A percentile compares a stretch with the other conserved stretches of the same genome.
Evolutionary conservation across 2,113 vertebrate species (phyloP).

Genomic region (Nesogale talazaci): DNA sequence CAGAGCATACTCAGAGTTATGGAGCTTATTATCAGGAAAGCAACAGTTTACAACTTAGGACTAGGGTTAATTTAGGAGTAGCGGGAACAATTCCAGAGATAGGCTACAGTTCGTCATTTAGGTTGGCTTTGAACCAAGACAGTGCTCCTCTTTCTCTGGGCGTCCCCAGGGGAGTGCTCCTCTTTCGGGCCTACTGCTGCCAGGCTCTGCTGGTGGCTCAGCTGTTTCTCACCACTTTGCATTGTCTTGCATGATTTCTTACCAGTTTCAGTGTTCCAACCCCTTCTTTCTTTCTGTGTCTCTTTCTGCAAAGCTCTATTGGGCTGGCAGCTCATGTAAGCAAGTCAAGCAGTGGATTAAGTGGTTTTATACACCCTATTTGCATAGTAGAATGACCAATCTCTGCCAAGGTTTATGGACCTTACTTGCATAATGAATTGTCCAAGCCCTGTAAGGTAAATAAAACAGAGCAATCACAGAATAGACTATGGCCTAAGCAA

Average conservation of each 20-base stretch:
- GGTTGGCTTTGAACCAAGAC: neutral
- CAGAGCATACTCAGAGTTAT: neutral
- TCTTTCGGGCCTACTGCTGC: neutral
- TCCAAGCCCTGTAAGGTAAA: neutral
- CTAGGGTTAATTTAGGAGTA: neutral
- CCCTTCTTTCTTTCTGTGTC: neutral
- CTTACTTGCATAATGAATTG: neutral
- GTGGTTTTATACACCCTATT: neutral
- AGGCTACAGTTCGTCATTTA: neutral
- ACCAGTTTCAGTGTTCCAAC: neutral
- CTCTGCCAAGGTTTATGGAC: neutral
- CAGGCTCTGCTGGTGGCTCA: neutral
- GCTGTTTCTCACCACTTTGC: neutral
- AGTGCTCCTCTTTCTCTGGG: neutral
- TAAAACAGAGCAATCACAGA: neutral
- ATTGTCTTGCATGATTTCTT: neutral
- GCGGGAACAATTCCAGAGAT: neutral
- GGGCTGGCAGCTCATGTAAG: neutral
- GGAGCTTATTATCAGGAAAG: neutral
- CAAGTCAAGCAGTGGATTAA: neutral
- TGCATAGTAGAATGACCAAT: neutral
- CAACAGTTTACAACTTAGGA: neutral
- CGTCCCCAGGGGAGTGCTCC: neutral
- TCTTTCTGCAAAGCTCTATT: neutral
- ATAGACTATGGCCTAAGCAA: neutral